Evolutionary conservation across 1,140 invertebrate species (phyloP).

Genomic region (Lineus longissimus): DNA sequence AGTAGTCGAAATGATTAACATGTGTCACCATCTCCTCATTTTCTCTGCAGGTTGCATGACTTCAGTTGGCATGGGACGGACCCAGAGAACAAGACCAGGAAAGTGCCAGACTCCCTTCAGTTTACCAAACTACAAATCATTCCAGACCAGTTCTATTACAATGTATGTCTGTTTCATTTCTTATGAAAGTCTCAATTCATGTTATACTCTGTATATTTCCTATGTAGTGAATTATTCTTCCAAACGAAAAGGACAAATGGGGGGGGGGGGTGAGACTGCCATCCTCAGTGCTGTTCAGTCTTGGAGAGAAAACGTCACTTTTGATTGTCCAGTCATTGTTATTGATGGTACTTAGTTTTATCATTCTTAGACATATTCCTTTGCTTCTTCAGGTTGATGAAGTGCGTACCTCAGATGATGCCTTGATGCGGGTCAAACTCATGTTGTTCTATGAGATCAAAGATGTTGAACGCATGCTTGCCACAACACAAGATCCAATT

Average conservation of each 20-base stretch:
- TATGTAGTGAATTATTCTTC: too few relatives aligned
- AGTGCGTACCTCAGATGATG: slow-evolving; percentile 48
- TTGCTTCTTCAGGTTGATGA: slow-evolving; percentile 40
- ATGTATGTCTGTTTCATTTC: slow-evolving; percentile 32
- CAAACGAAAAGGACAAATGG: too few relatives aligned
- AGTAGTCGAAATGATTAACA: too few relatives aligned
- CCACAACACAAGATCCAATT: slow-evolving; percentile 46
- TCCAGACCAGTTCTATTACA: slow-evolving; percentile 51
- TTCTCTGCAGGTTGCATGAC: slow-evolving; percentile 36
- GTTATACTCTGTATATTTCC: too few relatives aligned
- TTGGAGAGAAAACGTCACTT: too few relatives aligned
- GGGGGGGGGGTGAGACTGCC: too few relatives aligned
- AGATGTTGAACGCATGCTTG: slow-evolving; percentile 46
- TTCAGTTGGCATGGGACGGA: slow-evolving; percentile 50
- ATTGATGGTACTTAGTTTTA: too few relatives aligned
- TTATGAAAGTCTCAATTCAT: too few relatives aligned
- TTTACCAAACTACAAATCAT: slow-evolving; percentile 43
- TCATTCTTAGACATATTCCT: too few relatives aligned
- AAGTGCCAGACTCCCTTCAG: slow-evolving; percentile 26
- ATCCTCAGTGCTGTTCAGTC: too few relatives aligned
- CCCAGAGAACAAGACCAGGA: slow-evolving; percentile 41
- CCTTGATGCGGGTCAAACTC: slow-evolving; percentile 46
- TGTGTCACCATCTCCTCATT: too few relatives aligned
- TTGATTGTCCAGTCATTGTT: too few relatives aligned
- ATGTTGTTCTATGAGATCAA: slow-evolving; percentile 52